phyloP scores from a whole-genome alignment of 2,888 invertebrate genomes.

The Cylloceria caligata region DNA sequence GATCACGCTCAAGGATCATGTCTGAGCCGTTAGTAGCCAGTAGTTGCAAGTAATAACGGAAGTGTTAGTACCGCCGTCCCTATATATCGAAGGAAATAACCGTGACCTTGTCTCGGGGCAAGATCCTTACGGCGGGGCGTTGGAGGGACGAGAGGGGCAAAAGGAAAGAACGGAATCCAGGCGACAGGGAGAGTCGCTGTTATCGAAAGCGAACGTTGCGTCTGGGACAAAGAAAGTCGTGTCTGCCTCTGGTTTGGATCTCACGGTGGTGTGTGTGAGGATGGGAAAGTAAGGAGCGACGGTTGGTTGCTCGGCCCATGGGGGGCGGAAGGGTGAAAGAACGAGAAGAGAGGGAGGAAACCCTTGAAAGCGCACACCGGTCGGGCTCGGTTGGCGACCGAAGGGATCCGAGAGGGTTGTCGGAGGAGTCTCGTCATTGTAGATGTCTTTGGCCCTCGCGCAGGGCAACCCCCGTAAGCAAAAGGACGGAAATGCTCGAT shows the following conservation, averaged over 20 bases:
- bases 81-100: conserved; percentile 20
- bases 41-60: conserved; percentile 30
- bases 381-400: conserved; percentile 13
- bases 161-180: conserved; percentile 21
- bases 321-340: conserved; percentile 18
- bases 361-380: conserved; percentile 47
- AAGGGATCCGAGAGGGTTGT: conserved; percentile 16
- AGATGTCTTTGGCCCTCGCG: conserved; percentile 54
- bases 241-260: conserved; percentile 26
- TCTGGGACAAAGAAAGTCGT: conserved; percentile 52
- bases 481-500: conserved; percentile 49
- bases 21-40: not conserved
- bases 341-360: conserved; percentile 53
- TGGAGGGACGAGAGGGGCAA: not conserved
- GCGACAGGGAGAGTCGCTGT: conserved; percentile 16
- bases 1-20: not conserved
- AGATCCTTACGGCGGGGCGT: conserved; percentile 31
- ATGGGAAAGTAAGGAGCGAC: conserved; percentile 53
- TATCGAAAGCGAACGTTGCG: conserved; percentile 35
- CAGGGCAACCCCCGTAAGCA: conserved; percentile 5
- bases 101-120: conserved; percentile 36
- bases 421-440: conserved; percentile 45
- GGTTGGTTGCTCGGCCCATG: conserved; percentile 38
- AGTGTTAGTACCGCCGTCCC: conserved; percentile 9
- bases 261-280: conserved; percentile 16